Evolutionary conservation across 1,140 invertebrate genomes (phyloP), one percentile per base, ranked within the genome.

Genomic region (Drosophila watanabei): DNA sequence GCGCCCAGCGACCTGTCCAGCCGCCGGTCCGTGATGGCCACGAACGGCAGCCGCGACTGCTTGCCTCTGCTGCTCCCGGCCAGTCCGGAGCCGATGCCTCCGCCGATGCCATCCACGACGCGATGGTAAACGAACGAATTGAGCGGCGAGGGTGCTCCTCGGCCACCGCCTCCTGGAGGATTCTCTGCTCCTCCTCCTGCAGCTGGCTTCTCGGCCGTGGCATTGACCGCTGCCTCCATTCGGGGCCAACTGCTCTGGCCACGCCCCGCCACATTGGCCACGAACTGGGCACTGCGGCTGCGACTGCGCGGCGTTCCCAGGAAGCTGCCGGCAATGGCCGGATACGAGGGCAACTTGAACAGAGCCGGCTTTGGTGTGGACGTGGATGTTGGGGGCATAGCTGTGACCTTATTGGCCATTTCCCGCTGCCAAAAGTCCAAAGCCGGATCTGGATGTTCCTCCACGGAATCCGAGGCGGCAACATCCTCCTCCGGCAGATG

Each of bases 101-200:
- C 43, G 16, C 61, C 65, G 16, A 39, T 37, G 46, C 51, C 82
- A 62, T 92, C 91, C 20, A 83, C 70, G 2, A 92, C 91, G 13
- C 92, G 91, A 81, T 93, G 92, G 70, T 93, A 93, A 7, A 92
- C 85, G 49, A 93, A 92, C 1, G 91, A 91, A 37, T 82, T 93
- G 7, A 88, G 79, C 2, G 83, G 80, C 13, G 86, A 77, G 13
- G 72, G 28, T 18, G 58, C 57, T 43, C 75, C 43, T 24, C 52
- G 35, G 8, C 32, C n/a, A 9, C 37, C 32, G 20, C 68, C 37
- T 49, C 41, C 64, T 6, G 32, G 51, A 11, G 16, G 52, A 48
- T 30, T 51, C 28, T 33, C 49, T 33, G n/a, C 68, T 0, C 37
- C 18, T 11, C 28, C 49, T 1, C 41, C 18, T 6, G 18, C 39